phyloP scores from a whole-genome alignment of 1,140 invertebrate species.

The Heliconius hermathena region DNA sequence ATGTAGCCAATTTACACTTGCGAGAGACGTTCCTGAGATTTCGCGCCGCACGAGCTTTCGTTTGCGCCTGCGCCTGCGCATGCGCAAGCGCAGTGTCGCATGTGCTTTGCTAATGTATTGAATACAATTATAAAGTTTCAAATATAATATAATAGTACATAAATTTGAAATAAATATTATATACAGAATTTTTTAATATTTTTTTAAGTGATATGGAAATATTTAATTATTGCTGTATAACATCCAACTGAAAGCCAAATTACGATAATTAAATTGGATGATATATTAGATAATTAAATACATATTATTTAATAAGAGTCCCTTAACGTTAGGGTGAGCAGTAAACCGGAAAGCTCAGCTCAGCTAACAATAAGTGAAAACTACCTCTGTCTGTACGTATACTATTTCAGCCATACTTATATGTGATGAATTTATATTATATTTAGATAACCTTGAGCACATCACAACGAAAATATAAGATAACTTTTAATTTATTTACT shows the following conservation, averaged over 20 bases:
- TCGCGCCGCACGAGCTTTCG: conserved; percentile 35
- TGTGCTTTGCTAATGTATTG: neutral
- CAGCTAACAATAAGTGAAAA: neutral
- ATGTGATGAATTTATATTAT: too few relatives aligned
- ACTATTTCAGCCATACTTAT: too few relatives aligned
- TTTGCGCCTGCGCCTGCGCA: conserved; percentile 34
- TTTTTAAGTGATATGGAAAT: neutral
- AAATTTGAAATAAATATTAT: too few relatives aligned
- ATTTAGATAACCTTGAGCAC: too few relatives aligned
- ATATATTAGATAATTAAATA: conserved; percentile 4
- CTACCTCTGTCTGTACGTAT: neutral
- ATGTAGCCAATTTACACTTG: conserved; percentile 59
- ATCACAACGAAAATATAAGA: too few relatives aligned
- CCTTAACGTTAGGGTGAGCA: neutral
- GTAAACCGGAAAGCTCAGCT: conserved; percentile 7
- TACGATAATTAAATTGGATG: neutral
- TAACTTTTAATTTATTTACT: too few relatives aligned
- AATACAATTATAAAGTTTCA: neutral
- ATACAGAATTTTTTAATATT: neutral
- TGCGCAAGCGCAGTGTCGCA: conserved; percentile 5
- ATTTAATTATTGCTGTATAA: neutral
- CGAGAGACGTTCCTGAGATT: conserved; percentile 26
- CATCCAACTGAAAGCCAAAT: neutral
- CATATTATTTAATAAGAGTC: conserved; percentile 3
- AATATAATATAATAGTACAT: neutral